Evolutionary conservation across 2,113 vertebrate genomes (phyloP), one percentile per base, ranked within the genome.

Genomic region (Muscicapa adusta): DNA sequence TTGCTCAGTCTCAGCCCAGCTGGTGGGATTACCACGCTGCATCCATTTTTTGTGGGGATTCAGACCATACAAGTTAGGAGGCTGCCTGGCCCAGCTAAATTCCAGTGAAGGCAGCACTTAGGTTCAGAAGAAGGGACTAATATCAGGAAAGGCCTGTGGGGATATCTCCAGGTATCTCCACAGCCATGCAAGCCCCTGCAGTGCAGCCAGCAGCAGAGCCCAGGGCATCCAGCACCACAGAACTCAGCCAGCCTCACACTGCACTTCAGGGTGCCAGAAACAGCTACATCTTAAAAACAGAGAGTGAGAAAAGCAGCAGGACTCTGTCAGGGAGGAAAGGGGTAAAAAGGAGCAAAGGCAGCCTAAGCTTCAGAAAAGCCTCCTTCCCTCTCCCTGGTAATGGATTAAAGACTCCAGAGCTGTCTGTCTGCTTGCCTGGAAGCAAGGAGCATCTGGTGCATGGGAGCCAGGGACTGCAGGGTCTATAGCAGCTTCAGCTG

Each of bases 251-350:
- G 63, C 24, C 53, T 29, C 1, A 1, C 2, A 0, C 31, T 48
- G 65, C 3, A 1, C 67, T 36, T 40, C 1, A 0, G 34, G 12
- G 26, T 51, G 54, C 60, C 16, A 1, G 47, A 50, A 53, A 0
- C 38, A 75, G 40, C 33, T 56, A 23, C 31, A 18, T 5, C 2
- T 26, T 88, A 26, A 43, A 34, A 61, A 28, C 1, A 2, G 58
- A 51, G 25, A 77, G 57, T 3, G 2, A 61, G 48, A 87, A 79
- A 89, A 90, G 33, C 36, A 36, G n/a, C 48, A 61, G 82, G n/a
- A 11, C 38, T 50, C 7, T 25, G 8, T 25, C 54, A 15, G 33
- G 24, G 16, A 89, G n/a, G 29, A 81, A 60, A 54, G 20, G 50
- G 50, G 26, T 51, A 38, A 85, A 76, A 61, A 85, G 42, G 42